A percentile compares a stretch with the other conserved stretches of the same genome.
These are phyloP conservation scores for Hippocampus zosterae DNA, from an alignment of 2,113 vertebrate genomes.

Conservation along the genomic window DNA sequence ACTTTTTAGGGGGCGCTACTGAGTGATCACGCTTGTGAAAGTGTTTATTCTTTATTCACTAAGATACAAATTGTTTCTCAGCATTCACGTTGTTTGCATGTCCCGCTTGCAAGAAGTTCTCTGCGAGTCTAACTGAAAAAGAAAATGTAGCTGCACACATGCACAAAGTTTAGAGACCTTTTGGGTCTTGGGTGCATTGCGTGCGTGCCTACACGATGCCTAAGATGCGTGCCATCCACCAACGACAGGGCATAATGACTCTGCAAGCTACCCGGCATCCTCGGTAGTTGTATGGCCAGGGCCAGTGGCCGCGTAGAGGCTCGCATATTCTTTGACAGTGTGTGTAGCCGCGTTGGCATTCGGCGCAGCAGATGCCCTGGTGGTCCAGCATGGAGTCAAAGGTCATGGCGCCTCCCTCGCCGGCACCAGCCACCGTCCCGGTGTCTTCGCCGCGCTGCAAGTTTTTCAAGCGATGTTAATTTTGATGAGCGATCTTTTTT, in stretches of 20 bases:
- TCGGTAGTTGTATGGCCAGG: slow-evolving; percentile 86
- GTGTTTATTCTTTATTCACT: background rate
- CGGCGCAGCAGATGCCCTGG: slow-evolving; percentile 86
- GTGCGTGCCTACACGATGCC: slow-evolving; percentile 75
- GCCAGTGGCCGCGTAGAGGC: slow-evolving; percentile 81
- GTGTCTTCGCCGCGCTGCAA: slow-evolving; percentile 70
- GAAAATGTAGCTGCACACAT: slow-evolving; percentile 28
- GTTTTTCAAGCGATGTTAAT: slow-evolving; percentile 36
- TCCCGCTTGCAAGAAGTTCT: slow-evolving; percentile 22
- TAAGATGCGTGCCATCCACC: slow-evolving; percentile 93
- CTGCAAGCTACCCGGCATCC: slow-evolving; percentile 87
- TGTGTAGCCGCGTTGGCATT: slow-evolving; percentile 85
- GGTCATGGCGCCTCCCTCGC: slow-evolving; percentile 76
- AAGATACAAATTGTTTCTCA: background rate
- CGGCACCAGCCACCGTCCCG: background rate
- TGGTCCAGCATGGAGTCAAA: slow-evolving; percentile 94
- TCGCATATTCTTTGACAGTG: slow-evolving; percentile 91
- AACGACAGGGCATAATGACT: slow-evolving; percentile 90
- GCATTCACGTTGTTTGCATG: slow-evolving; percentile 5
- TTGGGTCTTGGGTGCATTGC: background rate
- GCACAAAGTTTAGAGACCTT: slow-evolving; percentile 21
- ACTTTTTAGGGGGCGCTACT: no score
- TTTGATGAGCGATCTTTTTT: slow-evolving; percentile 20
- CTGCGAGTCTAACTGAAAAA: slow-evolving; percentile 23
- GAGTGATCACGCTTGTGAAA: background rate